Base-by-base conservation (phyloP, 2,797 vertebrate species). In the Sparidentex hasta region DNA sequence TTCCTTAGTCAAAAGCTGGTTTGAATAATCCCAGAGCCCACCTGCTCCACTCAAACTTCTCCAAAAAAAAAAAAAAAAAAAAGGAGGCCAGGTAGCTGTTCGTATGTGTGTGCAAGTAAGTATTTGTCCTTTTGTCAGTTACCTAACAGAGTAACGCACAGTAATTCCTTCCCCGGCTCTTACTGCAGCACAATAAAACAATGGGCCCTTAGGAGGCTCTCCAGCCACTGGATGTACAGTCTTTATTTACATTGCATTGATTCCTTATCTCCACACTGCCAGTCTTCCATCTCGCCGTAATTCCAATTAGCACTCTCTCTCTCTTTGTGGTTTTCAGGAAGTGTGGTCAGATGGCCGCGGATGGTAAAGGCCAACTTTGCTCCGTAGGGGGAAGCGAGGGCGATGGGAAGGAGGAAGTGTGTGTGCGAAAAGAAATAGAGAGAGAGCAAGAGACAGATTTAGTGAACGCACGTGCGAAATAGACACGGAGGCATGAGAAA, bases 11-110 rank as follows among this genome's bases (percentile, higher is more conserved):
- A 87, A 82, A 90, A 80, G 69, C 71, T 68, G 73, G 84, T 89
- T 88, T 74, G 82, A 88, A 90, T 93, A 91, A 94, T 93, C 87
- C 85, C 67, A 80, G 33, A 84, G 81, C 83, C 77, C 83, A 90
- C 86, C 82, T 87, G 85, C 89, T 88, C 66, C 65, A 81, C 57
- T 77, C 75, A 65, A 87, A 83, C 21, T 2, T 11, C 41, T 83
- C 68, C 70, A 59, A 65, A 71, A 74, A 41, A 54, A 17, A 51
- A 51, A 9, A 64, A 46, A 62, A 68, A 64, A 46, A 62, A 68
- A 27, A 27, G 27, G 27, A 64, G 9, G 20, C 50, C 57, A 80
- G 65, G 65, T 69, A 71, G 62, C 50, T 78, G 81, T 76, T 47
- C 58, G 61, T 69, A 57, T 69, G 62, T 73, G 48, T 62, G 33